These are phyloP conservation scores for human DNA, from an alignment of 2,113 vertebrate genomes.

Conservation along the genomic window GRCh38 chr6:143263501-143264000, in stretches of 20 bases:
- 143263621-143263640: neutral
- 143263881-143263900: neutral
- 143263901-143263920: slow-evolving; percentile 28
- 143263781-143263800: slow-evolving; percentile 23
- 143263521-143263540: neutral
- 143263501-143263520: neutral
- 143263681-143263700: neutral
- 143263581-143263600: neutral
- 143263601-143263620: neutral
- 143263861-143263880: neutral
- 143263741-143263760: neutral
- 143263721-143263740: neutral
- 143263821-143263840: slow-evolving; percentile 16
- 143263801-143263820: neutral
- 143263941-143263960: slow-evolving; percentile 21
- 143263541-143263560: neutral
- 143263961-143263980: neutral
- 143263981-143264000: neutral
- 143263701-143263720: neutral
- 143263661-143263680: neutral
- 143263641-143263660: neutral
- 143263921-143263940: neutral
- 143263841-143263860: neutral
- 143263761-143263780: neutral
- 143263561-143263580: neutral